Evolutionary conservation across 2,113 vertebrate species (phyloP), one percentile per base, ranked within the genome.

Genomic region (Craseonycteris thonglongyai): DNA sequence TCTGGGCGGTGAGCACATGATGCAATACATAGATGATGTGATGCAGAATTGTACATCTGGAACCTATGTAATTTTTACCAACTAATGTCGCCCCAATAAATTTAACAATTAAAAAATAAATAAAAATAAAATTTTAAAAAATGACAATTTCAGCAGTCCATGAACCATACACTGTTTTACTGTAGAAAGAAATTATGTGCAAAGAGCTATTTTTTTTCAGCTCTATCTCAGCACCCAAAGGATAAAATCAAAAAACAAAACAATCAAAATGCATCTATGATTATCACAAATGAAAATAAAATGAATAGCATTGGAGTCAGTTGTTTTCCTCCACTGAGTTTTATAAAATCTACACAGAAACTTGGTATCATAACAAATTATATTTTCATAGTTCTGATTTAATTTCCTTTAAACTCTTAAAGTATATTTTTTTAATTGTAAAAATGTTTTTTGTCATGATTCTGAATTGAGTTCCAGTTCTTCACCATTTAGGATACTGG

Each of bases 331-430:
- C 91, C 91, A 97, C 56, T 96, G 93, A 97, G 91, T 87, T 35
- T 45, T 98, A 97, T 98, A 98, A 98, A 98, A 98, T 97, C 96
- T 98, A 99, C 98, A 79, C 45, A 45, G 49, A 80, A 99, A 98
- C 97, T 98, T 98, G 98, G 98, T 98, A 98, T 76, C 97, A 96
- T 95, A 75, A 24, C 98, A 99, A 99, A 98, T 98, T 98, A 97
- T 97, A 97, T 98, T 97, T 95, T 97, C 82, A 97, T 98, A 98
- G 97, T 98, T 98, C 97, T 97, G 95, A 97, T 98, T 98, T 97
- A 96, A 95, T 96, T 96, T 97, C 78, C 81, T 95, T 96, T 97
- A 96, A 98, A 98, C 90, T 97, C 95, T 97, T 98, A 96, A 97
- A 85, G 92, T 95, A 40, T 63, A 97, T 95, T 94, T 94, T 94